phyloP scores from a whole-genome alignment of 2,797 vertebrate genomes.

The Bufotes viridis region DNA sequence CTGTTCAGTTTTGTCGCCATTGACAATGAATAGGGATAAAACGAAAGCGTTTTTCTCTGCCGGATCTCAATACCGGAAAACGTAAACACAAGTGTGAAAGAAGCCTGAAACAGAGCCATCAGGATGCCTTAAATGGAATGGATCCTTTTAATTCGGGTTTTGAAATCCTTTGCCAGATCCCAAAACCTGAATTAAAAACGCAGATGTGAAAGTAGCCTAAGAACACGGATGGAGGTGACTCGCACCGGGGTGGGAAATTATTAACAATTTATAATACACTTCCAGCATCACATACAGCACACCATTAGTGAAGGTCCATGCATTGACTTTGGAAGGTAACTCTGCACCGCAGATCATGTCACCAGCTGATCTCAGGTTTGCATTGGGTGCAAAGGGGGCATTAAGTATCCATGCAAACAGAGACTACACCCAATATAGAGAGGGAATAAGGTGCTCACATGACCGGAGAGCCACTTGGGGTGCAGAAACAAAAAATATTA shows the following conservation, averaged over 20 bases:
- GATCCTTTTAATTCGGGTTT: too few relatives aligned
- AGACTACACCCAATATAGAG: not conserved
- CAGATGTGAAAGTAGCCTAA: not conserved
- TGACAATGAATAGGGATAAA: too few relatives aligned
- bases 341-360: not conserved
- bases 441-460: not conserved
- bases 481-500: not conserved
- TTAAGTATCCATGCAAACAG: not conserved
- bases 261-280: not conserved
- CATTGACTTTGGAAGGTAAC: slow-evolving; percentile 8
- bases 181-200: too few relatives aligned
- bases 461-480: not conserved
- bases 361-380: not conserved
- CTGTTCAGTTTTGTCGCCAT: too few relatives aligned
- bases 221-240: too few relatives aligned
- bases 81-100: too few relatives aligned
- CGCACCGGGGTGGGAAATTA: not conserved
- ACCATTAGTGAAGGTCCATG: not conserved
- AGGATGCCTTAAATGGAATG: too few relatives aligned
- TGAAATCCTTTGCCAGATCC: too few relatives aligned
- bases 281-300: not conserved
- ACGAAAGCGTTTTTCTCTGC: too few relatives aligned
- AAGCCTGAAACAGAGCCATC: too few relatives aligned
- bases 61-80: too few relatives aligned
- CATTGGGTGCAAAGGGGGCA: not conserved